Percentiles rank a stretch among this genome's conserved stretches.
These are phyloP conservation scores for Ernsta delagoae DNA, from an alignment of 2,888 invertebrate species.

Conservation along the genomic window DNA sequence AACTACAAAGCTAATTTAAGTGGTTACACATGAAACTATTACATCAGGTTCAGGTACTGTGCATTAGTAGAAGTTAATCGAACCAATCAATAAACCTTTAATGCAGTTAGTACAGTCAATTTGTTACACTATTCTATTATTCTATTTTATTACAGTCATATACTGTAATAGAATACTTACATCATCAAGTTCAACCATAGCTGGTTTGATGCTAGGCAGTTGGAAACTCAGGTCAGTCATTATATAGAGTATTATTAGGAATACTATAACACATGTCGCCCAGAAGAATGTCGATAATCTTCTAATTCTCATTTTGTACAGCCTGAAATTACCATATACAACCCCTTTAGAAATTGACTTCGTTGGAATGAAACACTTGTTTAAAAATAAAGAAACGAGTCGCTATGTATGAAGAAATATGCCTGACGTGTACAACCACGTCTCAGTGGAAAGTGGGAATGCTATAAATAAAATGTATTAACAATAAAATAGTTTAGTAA, in stretches of 20 bases:
- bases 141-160: no score
- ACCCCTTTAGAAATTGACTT: no score
- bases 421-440: no score
- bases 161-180: slow-evolving; percentile 69
- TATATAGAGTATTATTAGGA: slow-evolving; percentile 87
- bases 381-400: no score
- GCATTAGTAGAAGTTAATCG: slow-evolving; percentile 11
- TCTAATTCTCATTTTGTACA: slow-evolving; percentile 81
- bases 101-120: slow-evolving; percentile 5
- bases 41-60: neutral
- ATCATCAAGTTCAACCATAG: slow-evolving; percentile 83
- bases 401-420: no score
- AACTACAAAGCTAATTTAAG: no score
- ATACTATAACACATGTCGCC: slow-evolving; percentile 84
- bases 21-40: no score
- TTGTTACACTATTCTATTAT: no score
- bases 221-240: slow-evolving; percentile 87
- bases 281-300: slow-evolving; percentile 85
- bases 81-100: slow-evolving; percentile 14
- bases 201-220: slow-evolving; percentile 83
- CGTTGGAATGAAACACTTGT: neutral
- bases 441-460: no score
- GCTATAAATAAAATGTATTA: no score
- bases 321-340: no score
- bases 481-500: no score